Base-by-base conservation (phyloP, 1,140 invertebrate genomes). In the Drosophila miranda region DNA sequence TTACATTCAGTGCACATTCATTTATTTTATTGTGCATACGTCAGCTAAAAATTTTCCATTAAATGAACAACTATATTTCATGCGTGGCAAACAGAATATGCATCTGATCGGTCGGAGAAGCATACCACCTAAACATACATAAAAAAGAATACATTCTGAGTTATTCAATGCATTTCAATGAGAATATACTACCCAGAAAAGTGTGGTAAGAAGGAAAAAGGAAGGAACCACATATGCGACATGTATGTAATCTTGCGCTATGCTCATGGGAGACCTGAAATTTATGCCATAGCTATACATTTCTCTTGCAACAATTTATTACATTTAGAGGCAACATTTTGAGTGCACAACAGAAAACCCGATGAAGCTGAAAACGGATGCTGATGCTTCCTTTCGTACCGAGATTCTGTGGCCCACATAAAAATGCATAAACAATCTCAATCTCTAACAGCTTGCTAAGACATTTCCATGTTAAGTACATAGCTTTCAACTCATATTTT, bases 281-380 rank as follows among this genome's bases (percentile, higher is more conserved):
- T 75, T 55, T 64, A 75, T 70, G 60, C 46, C 16, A 9, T 30
- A 50, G 67, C 42, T 49, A 46, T 75, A 75, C 55, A 71, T 63
- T 70, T 28, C 16, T 34, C 11, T 38, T 45, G 53, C 50, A 44
- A 50, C 49, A 44, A 46, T 62, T 50, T 59, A 44, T 51, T 38
- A 50, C 41, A 16, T 38, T 28, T 26, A 19, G 3, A 13, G 34
- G 34, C 34, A 13, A 38, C 44, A 59, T 43, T 46, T 23, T 64
- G 54, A 75, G 42, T 64, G 46, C 34, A 13, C 34, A 38, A 38
- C 34, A 38, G 11, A 38, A 5, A 13, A 38, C 34, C 11, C 34
- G 11, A 60, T 71, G 45, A 59, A 48, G 41, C 50, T 55, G 13
- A 52, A 55, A 34, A 21, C 44, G 14, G 38, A 38, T 45, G 53